Evolutionary conservation across 2,113 vertebrate species (phyloP), one percentile per base, ranked within the genome.

Genomic region (Tapirus terrestris): DNA sequence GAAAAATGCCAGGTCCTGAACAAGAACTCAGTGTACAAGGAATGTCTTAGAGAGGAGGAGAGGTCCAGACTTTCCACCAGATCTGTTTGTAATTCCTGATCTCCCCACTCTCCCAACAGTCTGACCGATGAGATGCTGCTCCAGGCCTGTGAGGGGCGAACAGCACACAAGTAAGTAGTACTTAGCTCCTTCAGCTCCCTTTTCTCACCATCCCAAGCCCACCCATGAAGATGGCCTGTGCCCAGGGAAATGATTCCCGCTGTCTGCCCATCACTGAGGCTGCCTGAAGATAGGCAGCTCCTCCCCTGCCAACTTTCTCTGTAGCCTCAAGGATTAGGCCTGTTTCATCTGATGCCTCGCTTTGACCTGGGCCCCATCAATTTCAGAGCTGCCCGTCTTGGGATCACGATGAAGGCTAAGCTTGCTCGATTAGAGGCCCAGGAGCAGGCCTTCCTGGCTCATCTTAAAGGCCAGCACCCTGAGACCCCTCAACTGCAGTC

Each of bases 341-440:
- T 7, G 1, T 53, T 43, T 77, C 8, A 5, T 48, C 48, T 1
- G 5, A 20, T 18, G 20, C 12, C 39, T 33, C 3, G 16, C 43
- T 77, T 33, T 93, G 88, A 97, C 48, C 31, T 20, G 6, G n/a
- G 31, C n/a, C 39, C 73, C 75, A 11, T 67, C 67, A 36, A 1
- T 96, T 90, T 70, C 93, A 99, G 99, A 96, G 99, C 99, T 73
- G 99, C 99, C 20, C 98, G 99, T 16, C 99, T 99, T 0, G 99
- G 99, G 31, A 72, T 99, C 87, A 99, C 98, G 0, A 99, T 99
- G 99, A 99, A 99, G 0, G 99, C 99, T 91, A 99, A 99, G 98
- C 98, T 99, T 75, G 99, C 99, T 0, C 98, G 99, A 5, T 98
- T 99, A 90, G 99, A 99, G 98, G 99, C 99, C 98, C 99, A 99